phyloP scores from a whole-genome alignment of 2,797 vertebrate species.

The Jordanella pulchra region DNA sequence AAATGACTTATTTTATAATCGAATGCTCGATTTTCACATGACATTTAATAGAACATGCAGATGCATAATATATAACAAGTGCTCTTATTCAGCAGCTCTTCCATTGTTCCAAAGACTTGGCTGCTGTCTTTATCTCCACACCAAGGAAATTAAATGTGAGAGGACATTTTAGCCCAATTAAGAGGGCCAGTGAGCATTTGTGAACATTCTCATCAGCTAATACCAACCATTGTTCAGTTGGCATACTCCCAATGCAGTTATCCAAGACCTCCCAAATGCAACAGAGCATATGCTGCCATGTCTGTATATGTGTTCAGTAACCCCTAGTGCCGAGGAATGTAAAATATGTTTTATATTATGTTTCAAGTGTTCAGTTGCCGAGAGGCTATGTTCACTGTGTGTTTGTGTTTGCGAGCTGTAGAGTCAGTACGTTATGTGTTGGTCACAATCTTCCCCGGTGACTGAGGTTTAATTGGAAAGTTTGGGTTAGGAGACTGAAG shows the following conservation, averaged over 20 bases:
- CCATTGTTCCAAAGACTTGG: conserved; percentile 44
- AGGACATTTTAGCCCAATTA: conserved; percentile 81
- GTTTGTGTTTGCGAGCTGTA: conserved; percentile 24
- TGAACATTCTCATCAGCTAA: conserved; percentile 79
- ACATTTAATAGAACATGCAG: conserved; percentile 23
- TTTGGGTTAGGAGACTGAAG: conserved; percentile 67
- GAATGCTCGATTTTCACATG: conserved; percentile 36
- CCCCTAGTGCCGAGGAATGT: conserved; percentile 43
- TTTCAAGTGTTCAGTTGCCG: conserved; percentile 31
- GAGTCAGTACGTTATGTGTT: conserved; percentile 56
- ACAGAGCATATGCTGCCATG: conserved; percentile 57
- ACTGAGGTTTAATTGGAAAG: conserved; percentile 73
- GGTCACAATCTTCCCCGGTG: conserved; percentile 66
- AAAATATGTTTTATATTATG: conserved; percentile 59
- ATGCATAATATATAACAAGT: conserved; percentile 36
- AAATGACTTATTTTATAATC: conserved; percentile 36
- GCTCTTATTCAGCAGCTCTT: conserved; percentile 40
- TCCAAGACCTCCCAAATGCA: conserved; percentile 53
- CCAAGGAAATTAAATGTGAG: conserved; percentile 77
- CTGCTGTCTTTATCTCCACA: conserved; percentile 66
- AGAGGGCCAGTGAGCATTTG: conserved; percentile 70
- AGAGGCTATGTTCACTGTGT: conserved; percentile 3
- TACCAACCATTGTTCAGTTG: conserved; percentile 74
- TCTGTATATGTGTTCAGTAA: conserved; percentile 64
- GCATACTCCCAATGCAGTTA: conserved; percentile 65